Conservation (phyloP, 2,113 vertebrate genomes). For the Ciconia stormi region DNA sequence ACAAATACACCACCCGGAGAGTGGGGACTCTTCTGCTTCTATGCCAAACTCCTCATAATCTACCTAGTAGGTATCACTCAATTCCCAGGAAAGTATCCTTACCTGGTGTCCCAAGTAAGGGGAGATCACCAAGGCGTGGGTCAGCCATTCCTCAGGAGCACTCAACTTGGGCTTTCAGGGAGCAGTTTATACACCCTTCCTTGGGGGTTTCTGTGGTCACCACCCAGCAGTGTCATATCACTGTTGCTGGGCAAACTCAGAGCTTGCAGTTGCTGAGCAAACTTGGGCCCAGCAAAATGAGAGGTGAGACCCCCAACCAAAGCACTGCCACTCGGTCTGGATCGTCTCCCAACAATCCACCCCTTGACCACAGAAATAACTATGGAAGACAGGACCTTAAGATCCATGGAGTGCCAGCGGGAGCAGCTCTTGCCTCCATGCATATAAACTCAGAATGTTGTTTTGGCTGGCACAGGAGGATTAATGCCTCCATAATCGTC, state of each 20-base stretch:
- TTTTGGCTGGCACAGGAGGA: too few relatives aligned
- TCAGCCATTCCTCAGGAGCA: fast-evolving
- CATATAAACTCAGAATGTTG: too few relatives aligned
- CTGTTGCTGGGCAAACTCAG: neutral
- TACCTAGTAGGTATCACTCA: neutral
- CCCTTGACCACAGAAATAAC: too few relatives aligned
- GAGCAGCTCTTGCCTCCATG: too few relatives aligned
- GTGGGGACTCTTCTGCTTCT: neutral
- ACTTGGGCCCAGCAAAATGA: too few relatives aligned
- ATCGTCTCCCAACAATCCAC: fast-evolving
- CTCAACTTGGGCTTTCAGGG: neutral
- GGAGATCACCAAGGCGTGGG: neutral
- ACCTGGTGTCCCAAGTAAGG: neutral
- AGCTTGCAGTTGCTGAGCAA: neutral
- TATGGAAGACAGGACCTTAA: too few relatives aligned
- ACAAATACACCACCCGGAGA: neutral
- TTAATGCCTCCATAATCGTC: too few relatives aligned
- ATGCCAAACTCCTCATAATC: neutral
- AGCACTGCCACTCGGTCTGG: neutral
- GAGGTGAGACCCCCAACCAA: neutral
- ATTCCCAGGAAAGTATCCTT: neutral
- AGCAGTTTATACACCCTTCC: too few relatives aligned
- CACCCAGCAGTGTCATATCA: fast-evolving
- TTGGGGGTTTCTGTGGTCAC: fast-evolving
- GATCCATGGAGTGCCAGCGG: too few relatives aligned